Evolutionary conservation across 2,797 vertebrate species (phyloP).

Genomic region (Smutsia temminckii): DNA sequence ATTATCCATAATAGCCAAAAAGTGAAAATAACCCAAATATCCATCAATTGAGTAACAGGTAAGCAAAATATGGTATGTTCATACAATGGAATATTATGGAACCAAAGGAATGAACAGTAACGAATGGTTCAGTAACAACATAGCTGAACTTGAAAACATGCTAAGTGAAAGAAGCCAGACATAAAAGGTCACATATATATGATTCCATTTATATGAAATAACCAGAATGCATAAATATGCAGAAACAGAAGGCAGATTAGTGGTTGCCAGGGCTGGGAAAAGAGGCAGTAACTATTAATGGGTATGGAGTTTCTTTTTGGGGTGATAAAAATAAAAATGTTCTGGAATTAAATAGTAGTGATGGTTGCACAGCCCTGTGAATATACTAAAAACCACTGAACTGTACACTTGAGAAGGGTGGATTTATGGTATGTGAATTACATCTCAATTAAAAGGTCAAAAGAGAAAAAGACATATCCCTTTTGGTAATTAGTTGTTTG

Average conservation of each 20-base stretch:
- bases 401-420: neutral
- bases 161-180: neutral
- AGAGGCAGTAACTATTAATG: neutral
- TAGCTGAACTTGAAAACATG: neutral
- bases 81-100: neutral
- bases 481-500: neutral
- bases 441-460: conserved; percentile 17
- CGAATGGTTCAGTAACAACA: neutral
- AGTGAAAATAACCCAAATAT: neutral
- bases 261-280: neutral
- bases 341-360: neutral
- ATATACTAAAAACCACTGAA: conserved; percentile 16
- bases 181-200: neutral
- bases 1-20: neutral
- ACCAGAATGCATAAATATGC: neutral
- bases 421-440: conserved; percentile 18
- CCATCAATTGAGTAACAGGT: neutral
- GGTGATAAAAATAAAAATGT: conserved; percentile 1
- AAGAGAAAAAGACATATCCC: neutral
- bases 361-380: neutral
- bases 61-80: neutral
- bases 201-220: neutral
- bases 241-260: neutral
- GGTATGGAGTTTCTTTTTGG: neutral
- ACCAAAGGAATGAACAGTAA: neutral